Conservation (phyloP, 2,888 invertebrate genomes). For the Drosophila siamana region DNA sequence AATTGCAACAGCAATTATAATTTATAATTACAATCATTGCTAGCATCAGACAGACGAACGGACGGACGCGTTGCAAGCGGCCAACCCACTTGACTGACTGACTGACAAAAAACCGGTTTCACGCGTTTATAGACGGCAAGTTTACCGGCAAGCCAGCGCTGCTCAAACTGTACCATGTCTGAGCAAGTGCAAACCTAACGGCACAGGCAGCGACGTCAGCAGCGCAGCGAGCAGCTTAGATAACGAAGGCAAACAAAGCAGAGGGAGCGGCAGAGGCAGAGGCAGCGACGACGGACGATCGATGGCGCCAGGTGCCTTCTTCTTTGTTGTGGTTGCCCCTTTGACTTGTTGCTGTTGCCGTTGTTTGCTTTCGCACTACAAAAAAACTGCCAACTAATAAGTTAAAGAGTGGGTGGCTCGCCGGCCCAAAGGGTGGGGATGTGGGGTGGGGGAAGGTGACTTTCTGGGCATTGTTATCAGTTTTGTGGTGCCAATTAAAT, state of each 20-base stretch:
- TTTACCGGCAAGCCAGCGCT: constrained; percentile 18
- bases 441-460: not conserved
- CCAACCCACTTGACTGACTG: not conserved
- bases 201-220: constrained; percentile 9
- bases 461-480: constrained; percentile 24
- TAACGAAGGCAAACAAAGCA: constrained; percentile 57
- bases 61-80: constrained; percentile 7
- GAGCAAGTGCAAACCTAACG: constrained; percentile 39
- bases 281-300: constrained; percentile 20
- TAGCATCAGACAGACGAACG: constrained; percentile 6
- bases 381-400: constrained; percentile 22
- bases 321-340: constrained; percentile 37
- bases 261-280: constrained; percentile 7
- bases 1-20: constrained; percentile 3
- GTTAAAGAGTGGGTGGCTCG: constrained; percentile 26
- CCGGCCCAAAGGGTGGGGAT: not conserved
- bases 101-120: too few species aligned
- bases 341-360: constrained; percentile 4
- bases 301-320: constrained; percentile 57
- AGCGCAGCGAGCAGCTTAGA: constrained; percentile 40
- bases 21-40: constrained; percentile 3
- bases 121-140: too few species aligned
- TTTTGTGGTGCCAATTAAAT: constrained; percentile 20
- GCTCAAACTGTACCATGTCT: constrained; percentile 27
- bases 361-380: constrained; percentile 20